Conservation (phyloP, 2,888 invertebrate species). For the Tachina fera region DNA sequence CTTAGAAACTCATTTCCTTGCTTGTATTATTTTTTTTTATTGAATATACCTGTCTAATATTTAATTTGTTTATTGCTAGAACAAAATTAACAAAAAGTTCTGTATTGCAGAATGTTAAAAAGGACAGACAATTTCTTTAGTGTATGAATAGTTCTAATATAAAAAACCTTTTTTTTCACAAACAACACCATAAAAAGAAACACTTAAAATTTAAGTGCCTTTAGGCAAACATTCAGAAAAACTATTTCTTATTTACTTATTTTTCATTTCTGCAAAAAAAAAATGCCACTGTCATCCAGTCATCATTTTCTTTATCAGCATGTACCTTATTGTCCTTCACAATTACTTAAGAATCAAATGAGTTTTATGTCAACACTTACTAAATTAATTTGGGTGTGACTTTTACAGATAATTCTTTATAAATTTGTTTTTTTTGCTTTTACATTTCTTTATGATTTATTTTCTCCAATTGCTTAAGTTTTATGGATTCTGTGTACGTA, state of each 20-base stretch:
- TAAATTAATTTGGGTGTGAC: slow-evolving; percentile 62
- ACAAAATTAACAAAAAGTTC: too few relatives aligned
- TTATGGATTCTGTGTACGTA: slow-evolving; percentile 25
- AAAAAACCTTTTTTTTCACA: too few relatives aligned
- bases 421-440: background rate
- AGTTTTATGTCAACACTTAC: slow-evolving; percentile 61
- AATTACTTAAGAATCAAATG: slow-evolving; percentile 46
- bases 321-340: background rate
- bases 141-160: too few relatives aligned
- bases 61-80: too few relatives aligned
- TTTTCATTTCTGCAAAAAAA: background rate
- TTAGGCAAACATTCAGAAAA: too few relatives aligned
- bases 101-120: too few relatives aligned
- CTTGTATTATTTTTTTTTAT: too few relatives aligned
- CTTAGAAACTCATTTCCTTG: too few relatives aligned
- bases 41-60: too few relatives aligned
- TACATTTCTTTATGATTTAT: slow-evolving; percentile 13
- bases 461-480: slow-evolving; percentile 21
- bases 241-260: background rate
- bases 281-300: slow-evolving; percentile 8
- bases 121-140: too few relatives aligned
- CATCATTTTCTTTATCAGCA: slow-evolving; percentile 15
- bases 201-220: too few relatives aligned
- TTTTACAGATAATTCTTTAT: slow-evolving; percentile 46
- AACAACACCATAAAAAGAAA: too few relatives aligned